Percentiles rank a stretch among this genome's conserved stretches.
Conservation (phyloP, 1,140 invertebrate species). For the Cyclina sinensis region DNA sequence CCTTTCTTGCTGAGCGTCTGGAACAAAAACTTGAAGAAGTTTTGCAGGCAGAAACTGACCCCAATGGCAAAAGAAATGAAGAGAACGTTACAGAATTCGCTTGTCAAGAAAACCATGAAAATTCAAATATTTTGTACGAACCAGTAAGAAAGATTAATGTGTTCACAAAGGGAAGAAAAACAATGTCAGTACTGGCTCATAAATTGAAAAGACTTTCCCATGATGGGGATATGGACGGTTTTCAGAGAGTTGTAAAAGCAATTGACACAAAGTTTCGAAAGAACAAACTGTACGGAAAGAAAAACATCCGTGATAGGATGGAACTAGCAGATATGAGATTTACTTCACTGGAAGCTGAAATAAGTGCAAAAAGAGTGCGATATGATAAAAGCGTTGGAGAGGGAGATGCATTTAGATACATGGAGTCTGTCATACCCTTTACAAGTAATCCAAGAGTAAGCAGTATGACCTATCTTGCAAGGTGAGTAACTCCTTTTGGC, state of each 20-base stretch:
- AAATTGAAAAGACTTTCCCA: conserved; percentile 40
- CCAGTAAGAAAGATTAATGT: conserved; percentile 37
- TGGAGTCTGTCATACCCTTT: conserved; percentile 40
- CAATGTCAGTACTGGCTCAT: conserved; percentile 15
- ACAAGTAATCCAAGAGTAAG: conserved; percentile 38
- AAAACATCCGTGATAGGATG: conserved; percentile 1
- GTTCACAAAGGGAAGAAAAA: neutral
- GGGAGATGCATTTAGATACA: conserved; percentile 21
- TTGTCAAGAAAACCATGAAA: neutral
- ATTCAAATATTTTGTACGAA: neutral
- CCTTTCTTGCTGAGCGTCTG: conserved; percentile 14
- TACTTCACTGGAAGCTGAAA: conserved; percentile 27
- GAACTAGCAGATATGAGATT: conserved; percentile 43
- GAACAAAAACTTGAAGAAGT: conserved; percentile 6
- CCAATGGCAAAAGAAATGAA: neutral
- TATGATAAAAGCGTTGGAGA: conserved; percentile 10
- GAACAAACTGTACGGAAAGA: neutral
- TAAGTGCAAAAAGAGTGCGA: conserved; percentile 9
- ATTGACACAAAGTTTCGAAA: conserved; percentile 25
- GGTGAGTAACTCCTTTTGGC: conserved; percentile 24
- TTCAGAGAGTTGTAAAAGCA: neutral
- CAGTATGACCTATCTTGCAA: conserved; percentile 49
- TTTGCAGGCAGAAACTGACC: neutral
- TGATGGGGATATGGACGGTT: conserved; percentile 10
- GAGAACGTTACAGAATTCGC: neutral